A percentile compares a stretch with the other conserved stretches of the same genome.
These are phyloP conservation scores for Furcifer pardalis DNA, from an alignment of 2,797 vertebrate species.

Conservation along the genomic window DNA sequence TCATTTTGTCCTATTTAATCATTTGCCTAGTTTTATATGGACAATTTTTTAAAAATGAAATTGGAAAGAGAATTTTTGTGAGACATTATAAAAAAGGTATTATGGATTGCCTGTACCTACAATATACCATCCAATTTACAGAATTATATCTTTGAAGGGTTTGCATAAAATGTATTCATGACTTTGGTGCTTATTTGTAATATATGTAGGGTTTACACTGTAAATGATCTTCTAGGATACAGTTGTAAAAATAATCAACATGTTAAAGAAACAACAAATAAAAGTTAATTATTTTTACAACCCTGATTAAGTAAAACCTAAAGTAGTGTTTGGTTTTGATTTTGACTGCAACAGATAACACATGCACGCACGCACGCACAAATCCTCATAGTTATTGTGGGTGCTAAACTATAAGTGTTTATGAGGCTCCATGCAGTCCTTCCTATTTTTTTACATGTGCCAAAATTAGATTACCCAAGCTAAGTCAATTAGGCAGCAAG, in stretches of 20 bases:
- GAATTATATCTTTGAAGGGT: conserved; percentile 59
- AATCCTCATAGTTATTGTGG: too few species aligned
- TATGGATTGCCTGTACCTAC: conserved; percentile 52
- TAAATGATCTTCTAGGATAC: conserved; percentile 58
- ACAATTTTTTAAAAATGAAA: conserved; percentile 52
- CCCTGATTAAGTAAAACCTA: not conserved
- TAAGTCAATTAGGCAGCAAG: too few species aligned
- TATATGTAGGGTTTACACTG: not conserved
- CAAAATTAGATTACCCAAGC: too few species aligned
- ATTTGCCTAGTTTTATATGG: conserved; percentile 27
- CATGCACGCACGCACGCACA: too few species aligned
- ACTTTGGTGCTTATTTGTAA: not conserved
- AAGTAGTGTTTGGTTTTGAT: not conserved
- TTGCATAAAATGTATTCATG: not conserved
- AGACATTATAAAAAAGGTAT: conserved; percentile 43
- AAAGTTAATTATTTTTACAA: conserved; percentile 15
- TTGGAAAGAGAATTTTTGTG: conserved; percentile 50
- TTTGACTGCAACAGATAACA: too few species aligned
- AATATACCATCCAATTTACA: conserved; percentile 55
- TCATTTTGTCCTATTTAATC: conserved; percentile 42
- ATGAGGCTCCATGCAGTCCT: too few species aligned
- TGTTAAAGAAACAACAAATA: conserved; percentile 12
- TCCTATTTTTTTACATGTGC: too few species aligned
- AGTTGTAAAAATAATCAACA: conserved; percentile 71
- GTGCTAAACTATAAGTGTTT: too few species aligned